Evolutionary conservation across 2,113 vertebrate genomes (phyloP), one percentile per base, ranked within the genome.

Genomic region (Lophura nycthemera): DNA sequence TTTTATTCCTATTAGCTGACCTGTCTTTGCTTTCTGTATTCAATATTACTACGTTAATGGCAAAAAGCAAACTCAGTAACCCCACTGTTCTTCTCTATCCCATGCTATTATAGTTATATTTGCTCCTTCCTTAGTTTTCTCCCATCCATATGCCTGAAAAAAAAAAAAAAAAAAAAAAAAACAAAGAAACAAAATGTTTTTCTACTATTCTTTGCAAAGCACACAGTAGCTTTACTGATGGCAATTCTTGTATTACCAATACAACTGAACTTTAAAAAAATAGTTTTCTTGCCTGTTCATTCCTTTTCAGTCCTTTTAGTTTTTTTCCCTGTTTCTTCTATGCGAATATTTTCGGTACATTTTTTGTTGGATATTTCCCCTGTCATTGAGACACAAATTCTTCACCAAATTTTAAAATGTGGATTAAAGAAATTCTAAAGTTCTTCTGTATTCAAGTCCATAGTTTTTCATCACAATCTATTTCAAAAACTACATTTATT

Each of bases 101-200:
- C 12, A 70, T 69, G 8, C 42, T 61, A 64, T 27, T 36, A n/a
- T 45, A 56, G 8, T 71, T 30, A 20, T 69, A 11, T 6, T 88
- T 75, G 64, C 9, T 36, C 63, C 57, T 77, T 77, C n/a, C 56
- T 79, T 86, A 36, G 8, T 67, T 13, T 89, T 57, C 25, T 85
- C 36, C 8, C 67, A 11, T 56, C 67, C 16, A 30, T 60, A 45
- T 42, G 8, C 4, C 25, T 59, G 13, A 30, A 30, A 17, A 32
- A 54, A 52, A 7, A 48, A 78, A 63, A 52, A 7, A 48, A 74
- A 63, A 73, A 40, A 43, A 36, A 7, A 36, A 36, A 13, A 42
- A 4, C 1, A 50, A 7, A 0, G 2, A 17, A 29, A 38, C 25
- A 52, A 27, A 27, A 52, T 13, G 24, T 8, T 75, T 48, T 16